Evolutionary conservation across 2,113 vertebrate species (phyloP).

Genomic region (Glaucidium brasilianum): DNA sequence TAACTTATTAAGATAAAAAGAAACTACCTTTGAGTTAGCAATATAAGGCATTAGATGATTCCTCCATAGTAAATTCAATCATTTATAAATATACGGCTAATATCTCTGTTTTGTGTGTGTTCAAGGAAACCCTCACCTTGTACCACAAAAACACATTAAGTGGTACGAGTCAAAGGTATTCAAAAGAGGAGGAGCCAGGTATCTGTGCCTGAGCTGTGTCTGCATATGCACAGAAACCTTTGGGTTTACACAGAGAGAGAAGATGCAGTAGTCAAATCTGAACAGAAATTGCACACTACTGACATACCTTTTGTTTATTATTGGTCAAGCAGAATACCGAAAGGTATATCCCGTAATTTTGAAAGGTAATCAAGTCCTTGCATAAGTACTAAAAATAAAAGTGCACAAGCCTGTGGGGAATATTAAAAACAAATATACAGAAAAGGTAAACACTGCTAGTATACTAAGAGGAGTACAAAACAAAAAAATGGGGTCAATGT

Average conservation of each 20-base stretch:
- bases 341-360: background rate
- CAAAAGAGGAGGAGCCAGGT: background rate
- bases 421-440: background rate
- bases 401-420: background rate
- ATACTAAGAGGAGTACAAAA: background rate
- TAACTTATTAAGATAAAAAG: background rate
- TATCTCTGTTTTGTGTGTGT: background rate
- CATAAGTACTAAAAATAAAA: background rate
- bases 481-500: background rate
- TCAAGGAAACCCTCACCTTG: background rate
- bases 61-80: background rate
- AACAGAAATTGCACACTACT: background rate
- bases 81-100: background rate
- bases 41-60: background rate
- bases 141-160: background rate
- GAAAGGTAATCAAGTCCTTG: background rate
- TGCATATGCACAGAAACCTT: background rate
- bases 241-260: background rate
- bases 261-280: background rate
- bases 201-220: fast-evolving
- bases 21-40: background rate
- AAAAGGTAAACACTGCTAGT: background rate
- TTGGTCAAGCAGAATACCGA: background rate
- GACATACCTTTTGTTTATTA: background rate
- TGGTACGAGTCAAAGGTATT: background rate